Evolutionary conservation across 2,888 invertebrate species (phyloP).

Genomic region (Drosophila longiperda): DNA sequence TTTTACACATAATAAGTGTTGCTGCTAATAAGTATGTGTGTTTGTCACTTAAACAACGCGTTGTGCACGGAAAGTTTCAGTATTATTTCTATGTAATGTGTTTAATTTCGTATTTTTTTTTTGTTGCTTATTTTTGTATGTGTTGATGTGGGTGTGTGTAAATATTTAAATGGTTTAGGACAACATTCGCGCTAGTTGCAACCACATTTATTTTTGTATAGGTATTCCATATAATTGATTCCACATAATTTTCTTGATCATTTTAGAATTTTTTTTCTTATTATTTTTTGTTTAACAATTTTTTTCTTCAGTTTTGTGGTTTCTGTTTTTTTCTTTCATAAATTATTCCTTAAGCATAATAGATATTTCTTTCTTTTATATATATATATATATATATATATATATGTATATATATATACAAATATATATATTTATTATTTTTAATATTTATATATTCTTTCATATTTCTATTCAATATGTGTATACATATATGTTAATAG

Average conservation of each 20-base stretch:
- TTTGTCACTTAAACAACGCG: slow-evolving; percentile 47
- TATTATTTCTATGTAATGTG: slow-evolving; percentile 19
- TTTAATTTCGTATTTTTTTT: slow-evolving; percentile 14
- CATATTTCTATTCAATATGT: slow-evolving; percentile 41
- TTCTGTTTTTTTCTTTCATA: slow-evolving; percentile 9
- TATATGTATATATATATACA: slow-evolving; percentile 7
- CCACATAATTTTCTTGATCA: slow-evolving; percentile 12
- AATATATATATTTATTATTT: slow-evolving; percentile 17
- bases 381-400: slow-evolving; percentile 19
- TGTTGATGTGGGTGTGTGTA: slow-evolving; percentile 11
- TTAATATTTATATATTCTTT: slow-evolving; percentile 29
- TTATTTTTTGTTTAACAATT: slow-evolving; percentile 27
- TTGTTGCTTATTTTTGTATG: slow-evolving; percentile 6
- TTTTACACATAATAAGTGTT: slow-evolving; percentile 46
- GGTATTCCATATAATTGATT: slow-evolving; percentile 40
- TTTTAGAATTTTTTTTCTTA: background rate
- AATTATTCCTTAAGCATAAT: slow-evolving; percentile 49
- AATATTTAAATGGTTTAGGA: slow-evolving; percentile 22
- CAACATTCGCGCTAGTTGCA: slow-evolving; percentile 31
- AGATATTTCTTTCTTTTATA: slow-evolving; percentile 31
- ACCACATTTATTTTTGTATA: slow-evolving; percentile 14
- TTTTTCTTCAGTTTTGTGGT: slow-evolving; percentile 11
- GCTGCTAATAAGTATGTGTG: slow-evolving; percentile 39
- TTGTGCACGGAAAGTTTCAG: slow-evolving; percentile 45
- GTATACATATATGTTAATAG: slow-evolving; percentile 40